Percentiles rank a stretch among this genome's conserved stretches.
These are phyloP conservation scores for Pseudotriccus pelzelni DNA, from an alignment of 2,797 vertebrate genomes.

Conservation along the genomic window DNA sequence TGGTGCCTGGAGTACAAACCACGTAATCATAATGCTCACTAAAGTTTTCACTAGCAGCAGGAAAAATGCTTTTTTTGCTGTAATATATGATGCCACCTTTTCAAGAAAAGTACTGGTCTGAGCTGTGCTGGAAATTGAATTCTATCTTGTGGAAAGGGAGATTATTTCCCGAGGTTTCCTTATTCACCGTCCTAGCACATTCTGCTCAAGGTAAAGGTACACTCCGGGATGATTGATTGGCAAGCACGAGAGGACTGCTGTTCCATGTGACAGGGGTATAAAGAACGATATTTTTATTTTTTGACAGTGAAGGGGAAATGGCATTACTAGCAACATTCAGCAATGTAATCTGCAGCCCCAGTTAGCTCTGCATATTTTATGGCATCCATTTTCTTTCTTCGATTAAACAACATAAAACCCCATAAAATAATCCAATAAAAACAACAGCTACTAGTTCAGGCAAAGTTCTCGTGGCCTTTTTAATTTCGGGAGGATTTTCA, in stretches of 20 bases:
- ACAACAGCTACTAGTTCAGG: constrained; percentile 44
- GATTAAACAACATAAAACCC: constrained; percentile 62
- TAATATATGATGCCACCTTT: constrained; percentile 45
- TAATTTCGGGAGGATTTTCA: constrained; percentile 23
- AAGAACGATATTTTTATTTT: constrained; percentile 58
- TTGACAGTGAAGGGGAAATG: constrained; percentile 60
- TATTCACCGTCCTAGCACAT: constrained; percentile 16
- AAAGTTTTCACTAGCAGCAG: constrained; percentile 44
- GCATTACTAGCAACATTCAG: constrained; percentile 45
- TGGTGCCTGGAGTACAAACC: constrained; percentile 49
- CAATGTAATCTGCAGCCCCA: constrained; percentile 33
- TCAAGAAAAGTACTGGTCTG: constrained; percentile 41
- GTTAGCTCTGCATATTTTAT: constrained; percentile 62
- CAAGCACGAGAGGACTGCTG: neutral
- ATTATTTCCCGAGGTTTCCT: constrained; percentile 60
- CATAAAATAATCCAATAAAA: constrained; percentile 65
- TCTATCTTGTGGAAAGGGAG: constrained; percentile 54
- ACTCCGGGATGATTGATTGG: constrained; percentile 47
- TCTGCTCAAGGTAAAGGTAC: constrained; percentile 56
- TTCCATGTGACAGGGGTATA: constrained; percentile 50
- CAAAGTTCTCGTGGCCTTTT: constrained; percentile 42
- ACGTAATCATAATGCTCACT: constrained; percentile 51
- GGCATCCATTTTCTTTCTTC: constrained; percentile 62
- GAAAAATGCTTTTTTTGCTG: constrained; percentile 8
- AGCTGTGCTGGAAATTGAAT: constrained; percentile 54